Conservation (phyloP, 2,888 invertebrate genomes). For the Drosophila basisetae region DNA sequence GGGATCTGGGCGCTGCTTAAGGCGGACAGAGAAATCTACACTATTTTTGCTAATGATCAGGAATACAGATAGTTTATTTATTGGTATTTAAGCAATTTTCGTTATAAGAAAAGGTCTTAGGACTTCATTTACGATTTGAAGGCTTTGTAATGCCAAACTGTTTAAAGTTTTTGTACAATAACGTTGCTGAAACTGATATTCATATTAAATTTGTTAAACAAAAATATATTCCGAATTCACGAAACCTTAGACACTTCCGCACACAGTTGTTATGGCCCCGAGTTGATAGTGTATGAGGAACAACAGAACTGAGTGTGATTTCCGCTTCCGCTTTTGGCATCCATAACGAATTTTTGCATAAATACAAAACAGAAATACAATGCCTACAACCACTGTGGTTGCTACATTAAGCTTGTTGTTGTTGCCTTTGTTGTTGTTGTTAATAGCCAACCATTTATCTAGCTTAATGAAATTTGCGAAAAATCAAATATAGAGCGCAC, state of each 20-base stretch:
- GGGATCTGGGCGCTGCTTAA: not conserved
- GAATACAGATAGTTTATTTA: not conserved
- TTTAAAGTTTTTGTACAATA: not conserved
- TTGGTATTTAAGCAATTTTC: not conserved
- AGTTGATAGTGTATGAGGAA: conserved; percentile 3
- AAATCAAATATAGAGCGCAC: conserved; percentile 62
- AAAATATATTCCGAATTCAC: not conserved
- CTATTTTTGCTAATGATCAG: not conserved
- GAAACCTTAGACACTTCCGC: not conserved
- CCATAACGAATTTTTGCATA: conserved; percentile 82
- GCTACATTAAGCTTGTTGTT: conserved; percentile 24
- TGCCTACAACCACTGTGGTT: conserved; percentile 11
- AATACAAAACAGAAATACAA: conserved; percentile 48
- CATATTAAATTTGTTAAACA: too few relatives aligned
- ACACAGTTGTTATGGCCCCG: not conserved
- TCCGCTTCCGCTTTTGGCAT: conserved; percentile 51
- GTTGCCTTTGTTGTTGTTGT: conserved; percentile 59
- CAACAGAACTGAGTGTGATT: conserved; percentile 53
- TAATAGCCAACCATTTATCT: conserved; percentile 84
- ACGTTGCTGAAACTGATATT: not conserved
- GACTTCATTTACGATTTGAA: not conserved
- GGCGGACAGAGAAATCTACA: not conserved
- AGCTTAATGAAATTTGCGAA: conserved; percentile 83
- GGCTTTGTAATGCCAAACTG: not conserved
- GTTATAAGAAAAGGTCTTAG: not conserved